These are phyloP conservation scores for Hypselothyrea guttata DNA, from an alignment of 2,888 invertebrate species.

Conservation along the genomic window DNA sequence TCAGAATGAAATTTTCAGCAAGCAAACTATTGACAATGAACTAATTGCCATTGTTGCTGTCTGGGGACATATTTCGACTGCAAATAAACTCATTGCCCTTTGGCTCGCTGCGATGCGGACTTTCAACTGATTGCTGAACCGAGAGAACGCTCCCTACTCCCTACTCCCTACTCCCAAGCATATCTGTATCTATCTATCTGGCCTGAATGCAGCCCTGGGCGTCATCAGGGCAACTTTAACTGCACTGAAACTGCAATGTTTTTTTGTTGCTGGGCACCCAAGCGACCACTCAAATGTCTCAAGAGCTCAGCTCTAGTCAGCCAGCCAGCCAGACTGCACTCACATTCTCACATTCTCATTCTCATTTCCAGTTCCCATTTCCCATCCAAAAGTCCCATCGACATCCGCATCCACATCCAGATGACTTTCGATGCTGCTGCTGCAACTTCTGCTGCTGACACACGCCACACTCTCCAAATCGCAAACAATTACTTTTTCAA, in stretches of 20 bases:
- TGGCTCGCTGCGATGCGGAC: conserved; percentile 9
- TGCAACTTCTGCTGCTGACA: conserved; percentile 41
- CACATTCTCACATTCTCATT: conserved; percentile 16
- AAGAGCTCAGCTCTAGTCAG: conserved; percentile 67
- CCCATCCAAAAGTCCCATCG: conserved; percentile 32
- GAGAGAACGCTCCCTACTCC: neutral
- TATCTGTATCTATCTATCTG: too few species aligned
- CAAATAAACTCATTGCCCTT: conserved; percentile 71
- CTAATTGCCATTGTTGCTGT: conserved; percentile 75
- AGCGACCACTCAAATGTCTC: conserved; percentile 72
- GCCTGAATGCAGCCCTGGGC: conserved; percentile 35
- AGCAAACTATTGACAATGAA: conserved; percentile 77
- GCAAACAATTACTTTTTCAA: conserved; percentile 79
- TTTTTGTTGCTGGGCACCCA: conserved; percentile 33
- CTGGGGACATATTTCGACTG: conserved; percentile 77
- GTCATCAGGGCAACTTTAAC: conserved; percentile 59
- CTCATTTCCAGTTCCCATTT: too few species aligned
- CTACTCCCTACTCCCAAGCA: too few species aligned
- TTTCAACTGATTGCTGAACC: neutral
- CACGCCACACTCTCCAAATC: conserved; percentile 72
- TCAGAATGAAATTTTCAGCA: conserved; percentile 66
- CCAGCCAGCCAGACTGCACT: conserved; percentile 45
- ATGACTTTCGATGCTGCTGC: conserved; percentile 37
- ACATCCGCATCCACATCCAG: conserved; percentile 28
- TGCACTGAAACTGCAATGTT: conserved; percentile 30